Base-by-base conservation (phyloP, 2,113 vertebrate species). In the Epinephelus fuscoguttatus region DNA sequence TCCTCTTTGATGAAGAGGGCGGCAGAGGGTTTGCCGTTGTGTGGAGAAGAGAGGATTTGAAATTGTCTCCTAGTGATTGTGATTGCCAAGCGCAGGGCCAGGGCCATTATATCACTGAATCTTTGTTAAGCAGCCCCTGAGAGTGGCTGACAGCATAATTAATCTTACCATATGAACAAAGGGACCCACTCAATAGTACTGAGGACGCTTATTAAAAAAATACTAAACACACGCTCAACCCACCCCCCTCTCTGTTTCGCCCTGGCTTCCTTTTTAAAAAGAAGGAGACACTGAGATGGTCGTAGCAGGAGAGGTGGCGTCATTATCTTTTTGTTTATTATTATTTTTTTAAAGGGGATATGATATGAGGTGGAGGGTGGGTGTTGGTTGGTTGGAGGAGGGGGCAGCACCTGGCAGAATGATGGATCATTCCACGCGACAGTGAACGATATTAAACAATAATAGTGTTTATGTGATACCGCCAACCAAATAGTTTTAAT, bases 141-240 rank as follows among this genome's bases (percentile, higher is more conserved):
- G 97, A 98, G 96, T 96, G 96, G 93, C 97, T 99, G 98, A 99
- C 97, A 98, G 98, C 97, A 98, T 99, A 99, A 99, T 99, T 99
- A 99, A 99, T 99, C 98, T 99, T 98, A 96, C 97, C 97, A 98
- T 98, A 98, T 98, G 97, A 99, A 99, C 98, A 99, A 99, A 99
- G 98, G 97, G 97, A 97, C 97, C 97, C 96, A 97, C 98, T 98
- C 98, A 98, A 99, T 98, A 98, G 97, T 98, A 98, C 98, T 97
- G 97, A 99, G 97, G 97, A 98, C 96, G 97, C 98, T 99, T 99
- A 99, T 99, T 99, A 98, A 99, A 99, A 99, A 98, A 98, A 99
- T 97, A 98, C 97, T 97, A 98, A 99, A 98, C 98, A 99, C 96
- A 80, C 86, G 68, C 92, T 80, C 84, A 57, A 57, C 64, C 76